Conservation (phyloP, 1,140 invertebrate genomes). For the Heliconius melpomene region DNA sequence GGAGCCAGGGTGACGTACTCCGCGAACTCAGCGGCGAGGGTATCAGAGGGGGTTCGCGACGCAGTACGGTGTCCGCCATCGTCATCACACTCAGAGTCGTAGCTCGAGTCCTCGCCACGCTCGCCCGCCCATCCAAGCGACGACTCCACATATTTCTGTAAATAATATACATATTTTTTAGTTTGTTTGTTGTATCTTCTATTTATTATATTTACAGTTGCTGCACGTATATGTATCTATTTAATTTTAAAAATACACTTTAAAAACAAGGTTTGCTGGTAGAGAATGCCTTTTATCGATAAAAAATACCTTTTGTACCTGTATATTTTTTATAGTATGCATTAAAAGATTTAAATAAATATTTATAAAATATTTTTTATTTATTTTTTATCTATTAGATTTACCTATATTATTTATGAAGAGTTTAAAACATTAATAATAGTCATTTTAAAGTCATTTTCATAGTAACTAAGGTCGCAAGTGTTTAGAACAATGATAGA, state of each 20-base stretch:
- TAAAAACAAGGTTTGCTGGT: too few species aligned
- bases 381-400: too few species aligned
- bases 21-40: constrained; percentile 90
- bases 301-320: too few species aligned
- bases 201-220: too few species aligned
- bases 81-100: constrained; percentile 92
- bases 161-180: constrained; percentile 32
- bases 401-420: too few species aligned
- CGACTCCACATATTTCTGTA: constrained; percentile 79
- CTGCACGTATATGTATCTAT: neutral
- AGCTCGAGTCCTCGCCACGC: constrained; percentile 90
- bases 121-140: constrained; percentile 80
- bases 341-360: too few species aligned
- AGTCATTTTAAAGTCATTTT: neutral
- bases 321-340: too few species aligned
- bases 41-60: constrained; percentile 90
- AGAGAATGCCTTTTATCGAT: too few species aligned
- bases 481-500: neutral
- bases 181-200: too few species aligned
- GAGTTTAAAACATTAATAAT: neutral
- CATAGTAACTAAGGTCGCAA: neutral
- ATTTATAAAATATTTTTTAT: too few species aligned
- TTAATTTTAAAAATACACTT: neutral
- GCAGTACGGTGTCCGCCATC: constrained; percentile 88
- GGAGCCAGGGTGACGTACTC: constrained; percentile 87